Evolutionary conservation across 2,797 vertebrate species (phyloP), one percentile per base, ranked within the genome.

Genomic region (Falco concolor): DNA sequence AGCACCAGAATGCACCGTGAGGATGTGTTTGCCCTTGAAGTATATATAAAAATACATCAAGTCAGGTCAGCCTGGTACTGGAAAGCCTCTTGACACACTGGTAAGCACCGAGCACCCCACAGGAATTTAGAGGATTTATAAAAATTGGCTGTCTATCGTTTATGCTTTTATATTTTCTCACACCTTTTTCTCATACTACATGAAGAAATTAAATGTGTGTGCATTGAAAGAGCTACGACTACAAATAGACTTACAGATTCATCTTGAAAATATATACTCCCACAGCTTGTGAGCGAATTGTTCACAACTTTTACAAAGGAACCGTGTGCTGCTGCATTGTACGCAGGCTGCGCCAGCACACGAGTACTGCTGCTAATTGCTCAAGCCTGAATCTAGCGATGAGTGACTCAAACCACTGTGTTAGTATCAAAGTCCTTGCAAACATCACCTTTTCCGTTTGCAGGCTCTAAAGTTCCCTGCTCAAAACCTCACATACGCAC

Each of bases 401-500:
- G 28, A 72, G 38, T 2, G 3, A 38, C 49, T 52, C 38, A 6
- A 63, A 87, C 21, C 8, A 13, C 8, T 6, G 8, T 1, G 23
- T 21, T 23, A 25, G 27, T 6, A 42, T 8, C 52, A 23, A 82
- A 87, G 4, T 8, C 64, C 49, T 36, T 5, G 9, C 10, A 36
- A 52, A 30, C 3, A 44, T 5, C 57, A 28, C 5, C 16, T 52
- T n/a, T 22, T 28, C 30, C 4, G 15, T 27, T 44, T 32, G 22
- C 47, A 42, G 3, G 2, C 83, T 38, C 59, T 9, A 4, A 54
- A 79, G 42, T 13, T 27, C 20, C 76, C 56, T 11, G 13, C 50
- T 49, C 17, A 17, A 50, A 72, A 13, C 10, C 57, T 17, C 5
- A 1, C 2, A 2, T 1, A 0, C 0, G 8, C 16, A 28, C 5